Percentiles rank a stretch among this genome's conserved stretches.
These are phyloP conservation scores for Anoplophora glabripennis DNA, from an alignment of 1,140 invertebrate species.

Conservation along the genomic window DNA sequence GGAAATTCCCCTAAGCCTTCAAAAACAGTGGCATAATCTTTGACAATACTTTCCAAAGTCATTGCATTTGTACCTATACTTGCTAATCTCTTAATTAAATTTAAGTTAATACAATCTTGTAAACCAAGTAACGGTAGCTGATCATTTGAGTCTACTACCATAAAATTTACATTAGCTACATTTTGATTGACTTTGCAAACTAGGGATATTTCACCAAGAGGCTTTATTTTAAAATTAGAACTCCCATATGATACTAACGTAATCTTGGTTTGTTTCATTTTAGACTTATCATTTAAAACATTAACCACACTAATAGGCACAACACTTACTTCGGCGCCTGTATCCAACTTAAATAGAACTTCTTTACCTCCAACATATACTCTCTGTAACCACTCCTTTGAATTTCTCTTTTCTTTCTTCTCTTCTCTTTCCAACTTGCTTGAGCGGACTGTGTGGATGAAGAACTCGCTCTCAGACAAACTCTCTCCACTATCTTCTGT, in stretches of 20 bases:
- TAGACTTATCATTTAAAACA: no score
- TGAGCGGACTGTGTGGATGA: neutral
- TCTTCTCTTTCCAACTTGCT: neutral
- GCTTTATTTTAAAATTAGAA: neutral
- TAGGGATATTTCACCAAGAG: neutral
- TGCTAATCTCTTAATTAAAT: conserved; percentile 1
- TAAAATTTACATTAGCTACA: neutral
- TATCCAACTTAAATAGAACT: no score
- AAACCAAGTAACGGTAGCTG: neutral
- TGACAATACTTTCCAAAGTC: neutral
- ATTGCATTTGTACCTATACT: neutral
- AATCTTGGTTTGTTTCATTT: neutral
- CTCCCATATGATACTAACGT: neutral
- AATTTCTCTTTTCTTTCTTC: neutral
- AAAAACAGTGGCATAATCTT: neutral
- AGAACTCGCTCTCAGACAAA: neutral
- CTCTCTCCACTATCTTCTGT: neutral
- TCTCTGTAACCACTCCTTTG: no score
- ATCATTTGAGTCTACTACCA: neutral
- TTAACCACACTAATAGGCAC: no score
- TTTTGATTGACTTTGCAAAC: neutral
- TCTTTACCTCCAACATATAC: no score
- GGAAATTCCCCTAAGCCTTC: neutral
- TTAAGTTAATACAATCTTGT: neutral
- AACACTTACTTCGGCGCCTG: no score